phyloP scores from a whole-genome alignment of 1,140 invertebrate species.

The Lycorma delicatula region DNA sequence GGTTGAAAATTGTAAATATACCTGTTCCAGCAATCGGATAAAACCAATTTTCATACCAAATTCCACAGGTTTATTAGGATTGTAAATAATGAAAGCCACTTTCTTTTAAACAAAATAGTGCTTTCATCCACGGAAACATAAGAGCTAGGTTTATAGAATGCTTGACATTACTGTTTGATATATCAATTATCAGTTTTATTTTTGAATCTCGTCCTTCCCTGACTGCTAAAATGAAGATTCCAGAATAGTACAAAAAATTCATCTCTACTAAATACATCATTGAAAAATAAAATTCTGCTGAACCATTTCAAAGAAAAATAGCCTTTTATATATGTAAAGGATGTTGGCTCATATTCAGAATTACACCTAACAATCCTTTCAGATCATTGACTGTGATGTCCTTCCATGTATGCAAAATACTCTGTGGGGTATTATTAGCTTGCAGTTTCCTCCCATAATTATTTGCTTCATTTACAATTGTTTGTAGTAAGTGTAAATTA shows the following conservation, averaged over 20 bases:
- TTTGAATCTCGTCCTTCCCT: neutral
- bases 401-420: too few relatives aligned
- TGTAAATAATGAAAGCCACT: neutral
- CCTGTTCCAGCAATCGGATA: neutral
- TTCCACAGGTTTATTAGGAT: neutral
- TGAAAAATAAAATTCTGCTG: neutral
- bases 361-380: too few relatives aligned
- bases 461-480: too few relatives aligned
- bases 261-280: neutral
- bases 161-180: neutral
- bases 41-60: slow-evolving; percentile 5
- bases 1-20: slow-evolving; percentile 6
- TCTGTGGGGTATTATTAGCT: too few relatives aligned
- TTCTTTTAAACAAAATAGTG: neutral
- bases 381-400: too few relatives aligned
- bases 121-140: neutral
- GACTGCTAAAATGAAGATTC: slow-evolving; percentile 7
- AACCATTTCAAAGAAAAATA: slow-evolving; percentile 2
- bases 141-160: neutral
- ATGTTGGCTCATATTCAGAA: neutral
- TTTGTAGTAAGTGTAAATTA: too few relatives aligned
- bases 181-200: neutral
- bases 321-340: neutral
- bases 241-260: neutral
- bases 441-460: too few relatives aligned